Conservation (phyloP, 2,113 vertebrate species). For the Pseudolaguvia tuberculata region DNA sequence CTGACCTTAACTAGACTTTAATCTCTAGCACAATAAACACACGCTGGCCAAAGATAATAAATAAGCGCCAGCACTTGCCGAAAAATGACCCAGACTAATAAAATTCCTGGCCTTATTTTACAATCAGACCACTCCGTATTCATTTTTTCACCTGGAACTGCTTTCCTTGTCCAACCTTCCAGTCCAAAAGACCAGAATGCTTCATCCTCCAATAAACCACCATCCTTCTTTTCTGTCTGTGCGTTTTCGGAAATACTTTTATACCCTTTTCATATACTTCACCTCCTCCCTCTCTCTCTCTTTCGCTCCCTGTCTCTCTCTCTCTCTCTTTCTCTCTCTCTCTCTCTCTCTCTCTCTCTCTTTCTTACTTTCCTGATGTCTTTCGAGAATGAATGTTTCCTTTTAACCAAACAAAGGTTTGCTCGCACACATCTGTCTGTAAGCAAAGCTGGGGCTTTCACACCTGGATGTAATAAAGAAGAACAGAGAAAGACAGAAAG, state of each 20-base stretch:
- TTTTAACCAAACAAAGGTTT: conserved; percentile 62
- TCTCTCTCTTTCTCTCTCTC: conserved; percentile 6
- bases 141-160: conserved; percentile 32
- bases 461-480: conserved; percentile 74
- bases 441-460: conserved; percentile 61
- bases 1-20: conserved; percentile 21
- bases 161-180: conserved; percentile 53
- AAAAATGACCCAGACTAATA: conserved; percentile 18
- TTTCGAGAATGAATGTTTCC: conserved; percentile 52
- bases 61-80: conserved; percentile 30
- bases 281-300: not conserved
- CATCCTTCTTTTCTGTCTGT: conserved; percentile 43
- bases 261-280: conserved; percentile 8
- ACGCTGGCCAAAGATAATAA: conserved; percentile 34
- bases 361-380: conserved; percentile 31
- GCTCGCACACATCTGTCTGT: conserved; percentile 59
- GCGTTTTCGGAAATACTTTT: conserved; percentile 43
- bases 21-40: conserved; percentile 27
- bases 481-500: conserved; percentile 54
- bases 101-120: conserved; percentile 20
- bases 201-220: conserved; percentile 18
- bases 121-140: conserved; percentile 20
- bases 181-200: conserved; percentile 40
- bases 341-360: not conserved
- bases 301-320: conserved; percentile 1